Evolutionary conservation across 1,140 invertebrate species (phyloP).

Genomic region (Popillia japonica): DNA sequence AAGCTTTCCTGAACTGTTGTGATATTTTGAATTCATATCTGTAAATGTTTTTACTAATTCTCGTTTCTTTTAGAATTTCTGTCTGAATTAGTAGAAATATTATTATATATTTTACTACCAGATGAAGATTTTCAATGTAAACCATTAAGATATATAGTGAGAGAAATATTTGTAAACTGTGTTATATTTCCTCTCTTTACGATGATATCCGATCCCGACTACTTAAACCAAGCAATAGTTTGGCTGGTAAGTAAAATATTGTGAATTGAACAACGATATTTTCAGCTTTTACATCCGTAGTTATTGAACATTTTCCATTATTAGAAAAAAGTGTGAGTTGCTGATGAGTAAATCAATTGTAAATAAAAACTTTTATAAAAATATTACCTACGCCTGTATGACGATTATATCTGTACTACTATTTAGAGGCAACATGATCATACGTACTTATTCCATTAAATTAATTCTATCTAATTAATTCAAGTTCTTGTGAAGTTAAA

Average conservation of each 20-base stretch:
- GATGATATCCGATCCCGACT: constrained; percentile 91
- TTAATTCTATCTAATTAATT: too few relatives aligned
- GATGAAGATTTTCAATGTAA: constrained; percentile 87
- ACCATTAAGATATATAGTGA: constrained; percentile 77
- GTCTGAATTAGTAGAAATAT: constrained; percentile 82
- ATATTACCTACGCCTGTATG: too few relatives aligned
- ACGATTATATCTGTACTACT: too few relatives aligned
- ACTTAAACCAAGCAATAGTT: constrained; percentile 90
- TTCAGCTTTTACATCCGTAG: too few relatives aligned
- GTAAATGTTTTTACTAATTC: not conserved
- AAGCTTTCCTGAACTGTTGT: not conserved
- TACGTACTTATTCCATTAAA: too few relatives aligned
- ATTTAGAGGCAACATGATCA: too few relatives aligned
- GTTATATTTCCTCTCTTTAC: constrained; percentile 83
- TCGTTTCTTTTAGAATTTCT: constrained; percentile 76
- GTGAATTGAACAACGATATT: not conserved
- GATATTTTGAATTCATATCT: not conserved
- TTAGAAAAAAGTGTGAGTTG: too few relatives aligned
- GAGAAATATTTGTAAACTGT: constrained; percentile 83
- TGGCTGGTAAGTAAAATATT: constrained; percentile 77
- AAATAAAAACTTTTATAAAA: too few relatives aligned
- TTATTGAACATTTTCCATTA: too few relatives aligned
- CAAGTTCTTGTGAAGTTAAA: too few relatives aligned
- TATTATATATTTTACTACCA: constrained; percentile 85
- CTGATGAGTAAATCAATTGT: too few relatives aligned